Base-by-base conservation (phyloP, 2,888 invertebrate genomes). In the Stramonita haemastoma region DNA sequence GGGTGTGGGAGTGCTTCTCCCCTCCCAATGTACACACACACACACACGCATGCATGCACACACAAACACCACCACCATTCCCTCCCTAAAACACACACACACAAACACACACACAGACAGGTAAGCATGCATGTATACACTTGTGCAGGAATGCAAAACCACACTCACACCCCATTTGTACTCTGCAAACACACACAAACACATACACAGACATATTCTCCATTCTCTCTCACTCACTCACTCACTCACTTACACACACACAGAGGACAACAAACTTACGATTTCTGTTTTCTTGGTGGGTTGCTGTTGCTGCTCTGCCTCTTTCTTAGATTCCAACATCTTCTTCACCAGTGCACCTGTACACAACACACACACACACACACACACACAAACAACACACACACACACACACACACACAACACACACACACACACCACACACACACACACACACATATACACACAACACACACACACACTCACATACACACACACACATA, bases 291-390 rank as follows among this genome's bases (percentile, higher is more conserved):
- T 95, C 89, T 94, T 94, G 26, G 89, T 85, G 5, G 90, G 86
- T 66, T 91, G 92, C 73, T 91, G 92, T 88, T 93, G 97, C 86
- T 93, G 94, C 15, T 95, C 96, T 66, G 95, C 97, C 91, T 97
- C 98, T 95, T 98, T 98, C 96, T 98, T 98, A 0, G 98, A 98
- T 95, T 99, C 98, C 91, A 99, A 96, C 95, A 99, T 99, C 96
- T 99, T 98, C 94, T 98, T 98, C 0, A 99, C 99, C 88, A 99
- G 96, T 95, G 98, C 98, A 87, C 95, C 95, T 92, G 85, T n/a
- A 83, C 15, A 57, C 2, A 34, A 77, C 29, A 15, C 6, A 15
- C 46, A 79, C 26, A 89, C 2, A 84, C 29, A 84, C 17, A n/a
- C 29, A 84, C 46, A 15, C 46, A 79, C 26, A 89, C 2, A 84